Percentiles rank a stretch among this genome's conserved stretches.
These are phyloP conservation scores for Acanthosoma haemorrhoidale DNA, from an alignment of 2,888 invertebrate species.

Conservation along the genomic window DNA sequence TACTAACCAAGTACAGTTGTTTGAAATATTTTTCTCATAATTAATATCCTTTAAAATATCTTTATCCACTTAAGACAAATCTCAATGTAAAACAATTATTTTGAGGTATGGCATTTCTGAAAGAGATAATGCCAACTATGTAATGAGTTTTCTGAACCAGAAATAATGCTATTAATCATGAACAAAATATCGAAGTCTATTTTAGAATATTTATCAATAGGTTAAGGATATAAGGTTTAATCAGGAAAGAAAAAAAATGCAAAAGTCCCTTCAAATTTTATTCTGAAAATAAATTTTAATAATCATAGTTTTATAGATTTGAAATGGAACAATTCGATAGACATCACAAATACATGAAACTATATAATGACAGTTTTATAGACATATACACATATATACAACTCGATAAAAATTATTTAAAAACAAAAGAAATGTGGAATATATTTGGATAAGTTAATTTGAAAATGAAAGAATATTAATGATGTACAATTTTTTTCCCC, in stretches of 20 bases:
- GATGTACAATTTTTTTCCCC: background rate
- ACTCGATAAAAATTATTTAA: background rate
- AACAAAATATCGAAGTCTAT: no score
- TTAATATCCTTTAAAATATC: no score
- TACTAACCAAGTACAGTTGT: no score
- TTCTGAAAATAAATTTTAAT: constrained; percentile 28
- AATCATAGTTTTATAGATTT: background rate
- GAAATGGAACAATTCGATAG: constrained; percentile 11
- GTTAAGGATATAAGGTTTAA: background rate
- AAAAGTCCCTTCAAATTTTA: constrained; percentile 26
- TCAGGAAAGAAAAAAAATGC: background rate
- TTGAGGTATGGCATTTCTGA: background rate
- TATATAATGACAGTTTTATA: constrained; percentile 15
- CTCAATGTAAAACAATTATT: no score
- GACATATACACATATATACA: constrained; percentile 30
- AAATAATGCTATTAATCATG: no score
- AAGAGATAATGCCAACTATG: background rate
- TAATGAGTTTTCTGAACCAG: background rate
- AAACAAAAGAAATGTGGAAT: background rate
- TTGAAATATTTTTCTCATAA: no score
- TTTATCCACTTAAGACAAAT: no score
- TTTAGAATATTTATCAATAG: no score
- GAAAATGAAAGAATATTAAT: background rate
- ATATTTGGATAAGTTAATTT: background rate
- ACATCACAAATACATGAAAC: constrained; percentile 23